Base-by-base conservation (phyloP, 2,888 invertebrate genomes). In the Pterostichus madidus region DNA sequence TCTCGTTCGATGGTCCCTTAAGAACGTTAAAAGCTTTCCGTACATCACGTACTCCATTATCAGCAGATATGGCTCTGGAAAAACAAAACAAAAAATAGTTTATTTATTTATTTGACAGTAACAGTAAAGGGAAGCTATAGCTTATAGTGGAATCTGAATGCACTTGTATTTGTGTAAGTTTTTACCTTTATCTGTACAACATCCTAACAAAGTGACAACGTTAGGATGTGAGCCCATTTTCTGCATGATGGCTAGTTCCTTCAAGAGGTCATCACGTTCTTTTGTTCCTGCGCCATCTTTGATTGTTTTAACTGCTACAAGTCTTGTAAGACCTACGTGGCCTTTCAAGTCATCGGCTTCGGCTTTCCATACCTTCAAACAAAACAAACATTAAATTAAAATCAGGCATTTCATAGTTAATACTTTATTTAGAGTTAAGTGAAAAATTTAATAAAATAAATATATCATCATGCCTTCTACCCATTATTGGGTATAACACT, bases 11-110 rank as follows among this genome's bases (percentile, higher is more conserved):
- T 90, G 93, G 89, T 92, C 96, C 56, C 96, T 92, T 84, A 96
- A 91, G 87, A 95, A 94, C 0, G 95, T 94, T 85, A 96, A 90
- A 84, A 96, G 90, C 87, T 96, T 95, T 49, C 96, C 96, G 86
- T 95, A 94, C 94, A 95, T 95, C 84, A 96, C 96, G 88, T 95
- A 96, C 89, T 96, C 96, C 94, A 96, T 94, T 86, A 96, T 94
- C 61, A 96, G 91, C 87, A 96, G 93, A 87, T 95, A 94, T 0
- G 96, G 96, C 87, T 96, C 96, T 96, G 91, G n/a, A 91, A 91
- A 85, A 85, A 80, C 24, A 24, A 3, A n/a, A 24, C 3, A 24
- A 46, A 17, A 83, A 52, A n/a, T 76, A 81, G 6, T 6, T 32
- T 11, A 0, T 32, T 61, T 32, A 61, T 31, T 31, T 31, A 8